Base-by-base conservation (phyloP, 92 coral and sea anemone species). In the Parazoanthus darwini region DNA sequence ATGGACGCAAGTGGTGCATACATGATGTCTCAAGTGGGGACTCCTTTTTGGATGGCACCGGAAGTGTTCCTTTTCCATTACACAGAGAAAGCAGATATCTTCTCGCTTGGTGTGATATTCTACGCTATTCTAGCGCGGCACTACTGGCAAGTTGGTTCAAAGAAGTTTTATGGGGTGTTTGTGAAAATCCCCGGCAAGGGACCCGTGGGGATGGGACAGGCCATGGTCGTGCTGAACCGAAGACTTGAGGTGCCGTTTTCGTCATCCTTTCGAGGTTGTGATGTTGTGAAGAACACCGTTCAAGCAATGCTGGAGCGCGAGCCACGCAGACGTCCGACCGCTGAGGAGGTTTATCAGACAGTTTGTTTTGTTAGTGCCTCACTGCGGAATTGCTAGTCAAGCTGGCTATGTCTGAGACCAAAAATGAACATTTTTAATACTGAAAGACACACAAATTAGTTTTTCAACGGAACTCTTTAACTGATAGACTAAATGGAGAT, bases 91-190 rank as follows among this genome's bases (percentile, higher is more conserved):
- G 92, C 84, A 22, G 92, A 90, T 42, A 63, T 90, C 46, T 90
- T 90, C 84, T 78, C 92, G 5, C 82, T 90, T 43, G 92, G 92
- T 22, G 90, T 90, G 48, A 86, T 90, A 39, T 90, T 90, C 77
- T 90, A 90, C 81, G 92, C 92, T 1, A 90, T 90, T 25, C 86
- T 90, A 51, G 86, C 85, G 14, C 90, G 92, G 8, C 81, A 78
- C 18, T 79, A 39, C 77, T 54, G 35, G n/a, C 82, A 71, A 26
- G 10, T 78, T 38, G 86, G 80, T 8, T 37, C 66, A 22, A 74
- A 86, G 63, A 90, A 48, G 82, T 9, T 59, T 46, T 86, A 86
- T 79, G 92, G 92, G 9, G 89, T 90, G 15, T 90, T 86, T 90
- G 86, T 85, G 36, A 56, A 68, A 2, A 36, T 77, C 10, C 54